phyloP scores from a whole-genome alignment of 23 tunicate genomes.

The Botrylloides violaceus region DNA sequence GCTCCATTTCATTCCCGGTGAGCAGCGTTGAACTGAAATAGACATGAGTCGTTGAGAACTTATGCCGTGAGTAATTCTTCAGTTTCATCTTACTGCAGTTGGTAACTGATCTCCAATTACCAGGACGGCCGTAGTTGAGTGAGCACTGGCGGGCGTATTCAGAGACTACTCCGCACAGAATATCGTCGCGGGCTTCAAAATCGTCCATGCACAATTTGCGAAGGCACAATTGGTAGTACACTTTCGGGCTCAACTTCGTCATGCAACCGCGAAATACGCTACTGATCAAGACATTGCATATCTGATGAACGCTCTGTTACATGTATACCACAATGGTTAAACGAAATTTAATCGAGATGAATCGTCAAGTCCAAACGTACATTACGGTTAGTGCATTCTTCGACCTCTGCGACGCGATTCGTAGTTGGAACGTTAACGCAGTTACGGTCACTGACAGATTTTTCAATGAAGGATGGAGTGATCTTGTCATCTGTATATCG shows the following conservation, averaged over 20 bases:
- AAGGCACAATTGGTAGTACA: constrained; percentile 18
- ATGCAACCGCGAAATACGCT: constrained; percentile 23
- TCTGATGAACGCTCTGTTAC: constrained; percentile 16
- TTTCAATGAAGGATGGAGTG: too few species aligned
- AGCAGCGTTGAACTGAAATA: constrained; percentile 3
- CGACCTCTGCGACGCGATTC: too few species aligned
- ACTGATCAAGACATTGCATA: constrained; percentile 27
- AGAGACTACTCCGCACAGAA: constrained; percentile 27
- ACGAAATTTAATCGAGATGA: too few species aligned
- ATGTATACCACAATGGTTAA: too few species aligned
- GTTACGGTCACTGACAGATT: too few species aligned
- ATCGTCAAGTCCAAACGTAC: too few species aligned
- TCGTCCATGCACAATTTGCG: constrained; percentile 33
- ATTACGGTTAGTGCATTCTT: too few species aligned
- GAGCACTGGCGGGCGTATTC: constrained; percentile 33
- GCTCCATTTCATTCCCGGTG: constrained; percentile 30
- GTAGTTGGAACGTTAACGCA: too few species aligned
- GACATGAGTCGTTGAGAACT: too few species aligned
- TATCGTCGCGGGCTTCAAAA: constrained; percentile 7
- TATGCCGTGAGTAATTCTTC: not conserved
- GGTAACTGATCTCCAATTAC: constrained; percentile 19
- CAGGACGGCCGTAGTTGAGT: not conserved
- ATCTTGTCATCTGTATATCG: too few species aligned
- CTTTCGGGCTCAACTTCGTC: constrained; percentile 10
- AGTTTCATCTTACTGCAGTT: constrained; percentile 19